Evolutionary conservation across 2,113 vertebrate species (phyloP), one percentile per base, ranked within the genome.

Genomic region (Aleadryas rufinucha): DNA sequence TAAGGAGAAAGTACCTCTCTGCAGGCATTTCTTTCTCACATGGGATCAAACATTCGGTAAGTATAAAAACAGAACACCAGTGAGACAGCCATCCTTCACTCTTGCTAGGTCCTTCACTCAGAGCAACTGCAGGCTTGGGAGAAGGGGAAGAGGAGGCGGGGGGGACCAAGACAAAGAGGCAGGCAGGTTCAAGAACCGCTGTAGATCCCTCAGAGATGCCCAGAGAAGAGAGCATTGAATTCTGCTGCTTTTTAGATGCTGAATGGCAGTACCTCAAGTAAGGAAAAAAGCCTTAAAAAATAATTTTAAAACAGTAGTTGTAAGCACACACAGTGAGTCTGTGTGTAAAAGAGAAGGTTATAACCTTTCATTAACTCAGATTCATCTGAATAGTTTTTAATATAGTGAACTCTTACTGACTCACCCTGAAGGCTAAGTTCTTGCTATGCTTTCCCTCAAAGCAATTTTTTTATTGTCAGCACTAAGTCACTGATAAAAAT

Each of bases 311-410:
- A 59, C 10, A 56, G 30, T 63, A 50, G 31, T 24, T 69, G 31
- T 19, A 82, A 41, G 26, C 23, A 70, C 28, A 76, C 33, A 54
- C 5, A 60, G 42, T n/a, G 30, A 59, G 10, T 23, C 11, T 63
- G 9, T 18, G 16, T 39, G 54, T 79, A 52, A 76, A 91, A 88
- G 15, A 76, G 41, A 76, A 82, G 56, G 17, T 52, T 81, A 30
- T 52, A 92, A 78, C 54, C 56, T 84, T 84, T 84, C 60, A 92
- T 92, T 87, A 96, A 86, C 41, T 86, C 71, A 63, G 54, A 86
- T 52, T 84, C 80, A 88, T 78, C 76, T 86, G 71, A 90, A 90
- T 59, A 94, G 72, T 68, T 95, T 95, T 93, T 88, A 95, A 85
- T 71, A 84, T 4, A 78, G 37, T 87, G 60, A 94, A 88, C 53